Base-by-base conservation (phyloP, 2,797 vertebrate species). In the Sebastiscus tertius region DNA sequence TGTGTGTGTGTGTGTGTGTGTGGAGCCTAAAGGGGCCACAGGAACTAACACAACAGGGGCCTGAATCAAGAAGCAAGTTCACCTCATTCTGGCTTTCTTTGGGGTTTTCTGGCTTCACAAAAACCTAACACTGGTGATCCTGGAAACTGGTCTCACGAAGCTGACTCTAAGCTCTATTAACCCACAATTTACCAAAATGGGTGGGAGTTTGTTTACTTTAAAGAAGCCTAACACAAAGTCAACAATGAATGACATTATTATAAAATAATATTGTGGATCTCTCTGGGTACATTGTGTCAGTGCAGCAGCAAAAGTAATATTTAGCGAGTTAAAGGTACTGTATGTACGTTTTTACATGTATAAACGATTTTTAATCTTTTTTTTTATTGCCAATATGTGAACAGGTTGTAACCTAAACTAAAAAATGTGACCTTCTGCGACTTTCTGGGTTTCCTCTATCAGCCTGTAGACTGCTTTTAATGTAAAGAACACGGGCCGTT, bases 21-120 rank as follows among this genome's bases (percentile, higher is more conserved):
- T 46, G 22, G 52, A 85, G 70, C 76, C 65, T 79, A 36, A 36
- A 87, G 82, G 85, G 88, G 87, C 83, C 88, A 81, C 86, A 79
- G 83, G 83, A 89, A 81, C 61, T 65, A 81, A 84, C 75, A 79
- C 81, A 72, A 69, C 69, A 61, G 80, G 73, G 80, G 86, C 76
- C 85, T 72, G 75, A 85, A 83, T 79, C 79, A 84, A 59, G 68
- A 80, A 80, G 42, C 56, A 58, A 66, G 27, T 65, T 76, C 52
- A 79, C 61, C 77, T 88, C 74, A 8, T 42, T 56, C 65, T 39
- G 27, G 24, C 64, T 77, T 66, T 81, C 65, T 79, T 65, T 55
- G 14, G 14, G 55, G 36, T 29, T 70, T 64, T 75, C 64, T 54
- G 64, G 62, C 69, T 67, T 79, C 34, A 72, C 46, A 77, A 65